Evolutionary conservation across 2,113 vertebrate genomes (phyloP), one percentile per base, ranked within the genome.

Genomic region (Xiphophorus couchianus): DNA sequence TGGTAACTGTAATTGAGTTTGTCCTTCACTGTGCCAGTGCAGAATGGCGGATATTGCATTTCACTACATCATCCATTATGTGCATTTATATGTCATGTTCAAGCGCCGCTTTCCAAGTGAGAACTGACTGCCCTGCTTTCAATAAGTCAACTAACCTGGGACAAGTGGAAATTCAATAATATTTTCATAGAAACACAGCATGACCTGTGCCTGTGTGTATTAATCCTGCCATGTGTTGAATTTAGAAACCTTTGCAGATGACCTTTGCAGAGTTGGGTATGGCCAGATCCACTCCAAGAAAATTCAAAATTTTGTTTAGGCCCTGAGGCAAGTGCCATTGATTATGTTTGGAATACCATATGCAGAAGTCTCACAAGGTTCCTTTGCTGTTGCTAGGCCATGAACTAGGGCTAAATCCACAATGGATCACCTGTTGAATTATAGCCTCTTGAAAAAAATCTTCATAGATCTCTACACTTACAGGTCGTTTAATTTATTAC

Each of bases 1-100:
- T 83, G 78, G 82, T 75, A 86, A 88, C 83, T 64, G 69, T 28
- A 66, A 81, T 54, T 25, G 69, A 48, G 39, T 77, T 67, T 37
- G 62, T 72, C 71, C 74, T 37, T 11, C 67, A 62, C 30, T 30
- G 72, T 88, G 87, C 84, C 89, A 90, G 30, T 61, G 79, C 73
- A 81, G 80, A 86, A 84, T 75, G 71, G 73, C 73, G 62, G 73
- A 86, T 81, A 88, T 94, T 87, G 63, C 30, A 77, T 92, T 92
- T 90, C 86, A 85, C 82, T 74, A 80, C 87, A 86, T 92, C 82
- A 88, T 89, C 81, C 85, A 82, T 88, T 89, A 88, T 75, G 76
- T 76, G 77, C 82, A 74, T 79, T 88, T 86, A 91, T 86, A 91
- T 90, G 92, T 93, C 85, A 91, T 88, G 79, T 86, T 77, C 73